Base-by-base conservation (phyloP, 2,888 invertebrate species). In the Acronicta alni region DNA sequence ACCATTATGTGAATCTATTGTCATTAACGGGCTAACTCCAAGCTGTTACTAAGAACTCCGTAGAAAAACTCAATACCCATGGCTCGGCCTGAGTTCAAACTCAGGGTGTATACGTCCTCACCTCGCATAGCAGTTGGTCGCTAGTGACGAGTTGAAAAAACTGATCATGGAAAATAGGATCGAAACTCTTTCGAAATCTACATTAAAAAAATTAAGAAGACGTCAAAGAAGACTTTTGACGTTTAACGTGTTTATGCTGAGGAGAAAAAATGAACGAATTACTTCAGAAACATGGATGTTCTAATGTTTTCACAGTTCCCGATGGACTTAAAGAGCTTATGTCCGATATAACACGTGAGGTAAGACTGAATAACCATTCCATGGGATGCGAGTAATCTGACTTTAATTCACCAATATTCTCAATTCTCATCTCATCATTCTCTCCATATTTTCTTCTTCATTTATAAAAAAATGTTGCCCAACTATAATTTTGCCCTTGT, bases 261-360 rank as follows among this genome's bases (percentile, higher is more conserved):
- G 7, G n/a, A 35, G 7, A 35, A 32, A 72, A 70, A 70, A 93
- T 94, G 93, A 93, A 93, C 66, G 93, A 93, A 18, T 61, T 94
- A 32, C 74, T 93, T 1, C 93, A 94, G 55, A 88, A 88, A 71
- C 93, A 93, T 79, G 93, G 93, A 0, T 93, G 93, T 61, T 72
- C 92, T 2, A 91, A 88, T 37, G 91, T 94, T 0, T 94, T 94
- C 60, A 80, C 84, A 0, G 67, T 97, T 14, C 97, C 97, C 0
- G 96, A 96, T 61, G 97, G 97, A 0, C 92, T 97, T 1, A 94
- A 95, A 20, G 97, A 97, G 82, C 90, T 97, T 15, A 96, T 97
- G 93, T 92, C 95, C 0, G 97, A 97, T 83, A 97, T 97, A 67
- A 95, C 96, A 1, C 92, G 97, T 61, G 97, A 97, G 90, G 96